Conservation (phyloP, 2,113 vertebrate genomes). For the Triplophysa dalaica region DNA sequence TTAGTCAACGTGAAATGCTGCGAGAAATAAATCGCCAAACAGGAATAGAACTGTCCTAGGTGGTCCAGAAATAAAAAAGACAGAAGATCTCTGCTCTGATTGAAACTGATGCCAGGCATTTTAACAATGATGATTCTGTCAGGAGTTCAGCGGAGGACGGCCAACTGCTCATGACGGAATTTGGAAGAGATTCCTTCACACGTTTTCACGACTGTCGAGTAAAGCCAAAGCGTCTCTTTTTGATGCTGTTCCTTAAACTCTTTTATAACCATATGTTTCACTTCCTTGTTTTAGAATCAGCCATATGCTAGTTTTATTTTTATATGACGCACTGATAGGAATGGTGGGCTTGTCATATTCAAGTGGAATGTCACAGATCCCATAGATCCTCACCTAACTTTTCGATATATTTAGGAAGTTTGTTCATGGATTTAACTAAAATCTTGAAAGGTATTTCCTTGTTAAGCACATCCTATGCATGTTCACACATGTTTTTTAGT, state of each 20-base stretch:
- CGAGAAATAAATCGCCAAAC: background rate
- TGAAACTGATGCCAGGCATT: slow-evolving; percentile 19
- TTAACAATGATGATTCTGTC: slow-evolving; percentile 35
- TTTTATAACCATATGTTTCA: slow-evolving; percentile 27
- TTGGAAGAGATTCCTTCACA: slow-evolving; percentile 40
- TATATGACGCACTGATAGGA: background rate
- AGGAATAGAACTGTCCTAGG: slow-evolving; percentile 2
- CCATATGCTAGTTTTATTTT: slow-evolving; percentile 42
- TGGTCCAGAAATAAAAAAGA: slow-evolving; percentile 9
- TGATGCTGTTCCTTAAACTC: slow-evolving; percentile 29
- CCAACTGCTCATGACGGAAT: slow-evolving; percentile 15
- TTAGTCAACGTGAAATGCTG: slow-evolving; percentile 1
- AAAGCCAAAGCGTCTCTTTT: slow-evolving; percentile 17
- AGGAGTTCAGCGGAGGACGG: slow-evolving; percentile 27
- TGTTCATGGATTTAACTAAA: too few relatives aligned
- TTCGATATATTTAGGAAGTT: too few relatives aligned
- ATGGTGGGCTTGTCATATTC: background rate
- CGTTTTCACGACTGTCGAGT: slow-evolving; percentile 27
- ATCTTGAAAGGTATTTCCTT: too few relatives aligned
- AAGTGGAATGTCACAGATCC: background rate
- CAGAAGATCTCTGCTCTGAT: background rate
- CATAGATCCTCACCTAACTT: background rate
- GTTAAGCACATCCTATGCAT: too few relatives aligned
- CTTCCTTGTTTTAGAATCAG: background rate
- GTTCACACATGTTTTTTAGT: background rate